These are phyloP conservation scores for Heterocephalus glaber DNA, from an alignment of 2,113 vertebrate species.

Conservation along the genomic window DNA sequence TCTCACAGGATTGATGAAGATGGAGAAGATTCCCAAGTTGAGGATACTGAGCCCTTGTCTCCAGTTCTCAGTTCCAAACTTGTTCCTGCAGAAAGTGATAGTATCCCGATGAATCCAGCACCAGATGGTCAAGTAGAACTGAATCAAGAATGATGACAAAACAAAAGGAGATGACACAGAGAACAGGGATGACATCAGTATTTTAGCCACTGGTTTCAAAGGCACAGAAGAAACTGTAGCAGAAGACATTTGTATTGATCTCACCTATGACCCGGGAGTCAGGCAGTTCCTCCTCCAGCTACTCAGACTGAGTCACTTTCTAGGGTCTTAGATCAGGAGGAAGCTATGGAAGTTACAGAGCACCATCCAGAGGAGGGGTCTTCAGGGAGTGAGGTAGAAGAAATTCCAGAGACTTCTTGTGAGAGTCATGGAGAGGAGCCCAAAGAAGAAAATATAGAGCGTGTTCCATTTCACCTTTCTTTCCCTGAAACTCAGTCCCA, in stretches of 20 bases:
- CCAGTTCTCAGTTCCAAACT: conserved; percentile 60
- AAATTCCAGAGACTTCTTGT: conserved; percentile 84
- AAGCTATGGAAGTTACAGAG: conserved; percentile 75
- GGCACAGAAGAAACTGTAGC: conserved; percentile 56
- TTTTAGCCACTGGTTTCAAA: conserved; percentile 53
- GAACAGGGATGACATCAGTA: conserved; percentile 48
- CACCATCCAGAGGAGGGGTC: conserved; percentile 72
- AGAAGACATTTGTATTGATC: conserved; percentile 60
- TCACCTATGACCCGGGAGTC: conserved; percentile 74
- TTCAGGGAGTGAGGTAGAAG: conserved; percentile 77
- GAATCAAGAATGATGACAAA: conserved; percentile 75
- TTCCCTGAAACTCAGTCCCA: conserved; percentile 68
- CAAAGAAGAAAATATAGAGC: conserved; percentile 68
- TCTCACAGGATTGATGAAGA: conserved; percentile 82
- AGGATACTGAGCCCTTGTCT: conserved; percentile 76
- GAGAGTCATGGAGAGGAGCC: conserved; percentile 80
- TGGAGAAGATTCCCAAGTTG: conserved; percentile 89
- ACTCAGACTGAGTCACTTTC: conserved; percentile 75
- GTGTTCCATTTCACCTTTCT: conserved; percentile 68
- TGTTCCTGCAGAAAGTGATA: conserved; percentile 57
- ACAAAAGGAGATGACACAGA: conserved; percentile 50
- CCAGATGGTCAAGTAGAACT: conserved; percentile 52
- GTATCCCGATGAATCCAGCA: neutral
- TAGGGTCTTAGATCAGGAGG: conserved; percentile 71
- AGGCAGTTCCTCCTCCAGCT: conserved; percentile 76